phyloP scores from a whole-genome alignment of 1,140 invertebrate species.

The Eubasilissa regina region DNA sequence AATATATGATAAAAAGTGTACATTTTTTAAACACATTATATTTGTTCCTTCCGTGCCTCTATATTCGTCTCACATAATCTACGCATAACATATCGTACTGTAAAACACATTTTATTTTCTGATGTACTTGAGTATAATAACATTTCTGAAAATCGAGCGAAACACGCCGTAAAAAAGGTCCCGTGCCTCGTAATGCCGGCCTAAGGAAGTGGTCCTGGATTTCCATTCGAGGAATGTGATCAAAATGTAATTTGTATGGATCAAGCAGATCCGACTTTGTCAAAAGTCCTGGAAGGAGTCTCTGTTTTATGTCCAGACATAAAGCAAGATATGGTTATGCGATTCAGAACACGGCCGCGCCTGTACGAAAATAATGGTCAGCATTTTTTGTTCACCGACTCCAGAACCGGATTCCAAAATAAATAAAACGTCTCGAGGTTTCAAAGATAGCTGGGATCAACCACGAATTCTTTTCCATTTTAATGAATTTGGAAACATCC shows the following conservation, averaged over 20 bases:
- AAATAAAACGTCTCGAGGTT: no score
- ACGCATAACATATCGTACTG: not conserved
- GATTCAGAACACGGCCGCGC: slow-evolving; percentile 49
- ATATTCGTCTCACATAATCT: no score
- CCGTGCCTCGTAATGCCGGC: not conserved
- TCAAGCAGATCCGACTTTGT: slow-evolving; percentile 37
- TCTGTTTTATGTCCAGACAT: slow-evolving; percentile 55
- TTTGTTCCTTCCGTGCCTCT: no score
- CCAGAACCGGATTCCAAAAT: not conserved
- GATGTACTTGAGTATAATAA: not conserved
- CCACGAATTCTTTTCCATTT: no score
- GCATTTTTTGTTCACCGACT: slow-evolving; percentile 46
- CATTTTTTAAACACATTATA: no score
- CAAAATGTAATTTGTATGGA: slow-evolving; percentile 56
- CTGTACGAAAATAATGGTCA: slow-evolving; percentile 52
- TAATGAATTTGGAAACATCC: no score
- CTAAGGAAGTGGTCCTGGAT: slow-evolving; percentile 13
- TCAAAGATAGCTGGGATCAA: no score
- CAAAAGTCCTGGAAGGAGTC: slow-evolving; percentile 46
- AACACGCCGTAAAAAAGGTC: slow-evolving; percentile 38
- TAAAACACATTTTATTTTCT: slow-evolving; percentile 6
- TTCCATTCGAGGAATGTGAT: slow-evolving; percentile 30
- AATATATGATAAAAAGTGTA: no score
- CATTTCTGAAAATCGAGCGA: slow-evolving; percentile 13
- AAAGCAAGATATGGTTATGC: slow-evolving; percentile 56